These are phyloP conservation scores for Nephrotoma guestfalica DNA, from an alignment of 2,888 invertebrate species.

Conservation along the genomic window DNA sequence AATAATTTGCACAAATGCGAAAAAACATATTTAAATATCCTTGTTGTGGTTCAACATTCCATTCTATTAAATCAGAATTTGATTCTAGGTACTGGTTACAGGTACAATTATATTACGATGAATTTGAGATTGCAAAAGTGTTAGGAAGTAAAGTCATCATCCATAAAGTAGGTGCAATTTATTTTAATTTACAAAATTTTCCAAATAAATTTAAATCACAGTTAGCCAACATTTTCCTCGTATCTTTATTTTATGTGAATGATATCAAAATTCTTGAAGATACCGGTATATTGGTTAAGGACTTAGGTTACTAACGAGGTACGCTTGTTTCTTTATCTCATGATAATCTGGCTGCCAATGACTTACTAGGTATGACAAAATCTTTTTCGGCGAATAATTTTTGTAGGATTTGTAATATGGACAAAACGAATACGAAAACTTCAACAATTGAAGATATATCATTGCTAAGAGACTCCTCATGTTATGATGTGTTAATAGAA, in stretches of 20 bases:
- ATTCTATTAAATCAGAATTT: neutral
- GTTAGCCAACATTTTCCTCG: neutral
- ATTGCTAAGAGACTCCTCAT: neutral
- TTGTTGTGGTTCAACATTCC: neutral
- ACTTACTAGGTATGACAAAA: neutral
- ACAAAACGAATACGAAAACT: neutral
- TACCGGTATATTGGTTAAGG: neutral
- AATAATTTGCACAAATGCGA: neutral
- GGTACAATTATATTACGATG: neutral
- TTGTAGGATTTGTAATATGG: neutral
- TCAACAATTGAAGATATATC: neutral
- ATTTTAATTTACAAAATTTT: neutral
- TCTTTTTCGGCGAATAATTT: neutral
- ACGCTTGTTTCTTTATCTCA: neutral
- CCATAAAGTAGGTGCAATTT: neutral
- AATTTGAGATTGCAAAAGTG: neutral
- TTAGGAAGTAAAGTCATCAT: neutral
- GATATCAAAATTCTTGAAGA: neutral
- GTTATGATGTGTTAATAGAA: neutral
- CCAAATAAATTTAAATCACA: neutral
- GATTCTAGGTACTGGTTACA: neutral
- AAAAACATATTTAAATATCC: neutral
- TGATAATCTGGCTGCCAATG: neutral
- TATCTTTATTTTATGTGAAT: neutral
- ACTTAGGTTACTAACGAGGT: neutral